Conservation (phyloP, 2,797 vertebrate species). For the Calcarius lapponicus region DNA sequence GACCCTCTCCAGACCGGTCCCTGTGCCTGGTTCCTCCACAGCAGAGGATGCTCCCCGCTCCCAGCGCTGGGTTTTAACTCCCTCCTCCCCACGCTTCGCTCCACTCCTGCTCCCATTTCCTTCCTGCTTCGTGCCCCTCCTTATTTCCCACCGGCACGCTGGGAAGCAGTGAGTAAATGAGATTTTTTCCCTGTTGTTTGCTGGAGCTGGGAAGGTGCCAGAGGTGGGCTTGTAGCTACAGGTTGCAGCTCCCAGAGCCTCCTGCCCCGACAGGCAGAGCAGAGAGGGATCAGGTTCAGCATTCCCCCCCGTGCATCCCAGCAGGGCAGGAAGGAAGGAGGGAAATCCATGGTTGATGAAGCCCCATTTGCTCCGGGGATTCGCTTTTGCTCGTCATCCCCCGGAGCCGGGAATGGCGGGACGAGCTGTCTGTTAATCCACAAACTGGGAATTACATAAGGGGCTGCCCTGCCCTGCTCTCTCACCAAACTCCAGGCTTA, state of each 20-base stretch:
- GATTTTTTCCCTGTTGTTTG: background rate
- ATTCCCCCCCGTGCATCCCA: background rate
- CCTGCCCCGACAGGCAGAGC: conserved; percentile 47
- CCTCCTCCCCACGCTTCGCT: background rate
- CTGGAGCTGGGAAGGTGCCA: background rate
- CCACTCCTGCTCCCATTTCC: background rate
- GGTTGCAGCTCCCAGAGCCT: background rate
- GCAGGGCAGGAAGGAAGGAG: background rate
- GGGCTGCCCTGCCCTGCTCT: background rate
- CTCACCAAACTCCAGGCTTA: background rate
- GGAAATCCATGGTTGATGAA: background rate
- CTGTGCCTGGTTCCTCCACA: background rate
- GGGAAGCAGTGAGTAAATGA: background rate
- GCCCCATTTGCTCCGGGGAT: background rate
- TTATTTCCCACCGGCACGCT: background rate
- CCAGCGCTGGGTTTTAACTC: background rate
- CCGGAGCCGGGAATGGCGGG: background rate
- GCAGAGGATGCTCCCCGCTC: background rate
- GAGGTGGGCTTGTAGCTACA: conserved; percentile 39
- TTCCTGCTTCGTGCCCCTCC: background rate
- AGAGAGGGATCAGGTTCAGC: background rate
- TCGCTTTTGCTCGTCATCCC: background rate
- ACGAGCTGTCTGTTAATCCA: background rate
- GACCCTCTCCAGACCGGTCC: background rate
- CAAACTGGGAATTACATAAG: background rate